A percentile compares a stretch with the other conserved stretches of the same genome.
Conservation (phyloP, 2,797 vertebrate species). For the Epinephelus awoara region DNA sequence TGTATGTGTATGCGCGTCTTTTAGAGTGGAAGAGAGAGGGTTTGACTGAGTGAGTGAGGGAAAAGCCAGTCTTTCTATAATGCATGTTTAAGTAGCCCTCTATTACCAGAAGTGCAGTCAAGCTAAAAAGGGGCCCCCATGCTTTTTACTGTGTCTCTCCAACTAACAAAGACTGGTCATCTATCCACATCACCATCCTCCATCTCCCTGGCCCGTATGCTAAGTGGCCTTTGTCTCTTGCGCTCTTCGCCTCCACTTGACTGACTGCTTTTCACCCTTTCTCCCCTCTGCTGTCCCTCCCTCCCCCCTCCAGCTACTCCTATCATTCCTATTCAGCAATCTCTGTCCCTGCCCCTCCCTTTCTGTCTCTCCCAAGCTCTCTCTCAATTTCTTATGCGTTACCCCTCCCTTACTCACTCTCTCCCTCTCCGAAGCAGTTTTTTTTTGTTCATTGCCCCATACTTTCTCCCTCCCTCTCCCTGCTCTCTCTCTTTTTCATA, state of each 20-base stretch:
- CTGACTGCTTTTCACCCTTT: conserved; percentile 85
- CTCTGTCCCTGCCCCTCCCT: conserved; percentile 75
- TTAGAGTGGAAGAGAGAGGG: conserved; percentile 76
- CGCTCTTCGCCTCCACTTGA: conserved; percentile 85
- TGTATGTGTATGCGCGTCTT: conserved; percentile 71
- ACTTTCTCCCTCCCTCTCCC: conserved; percentile 76
- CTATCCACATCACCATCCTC: conserved; percentile 87
- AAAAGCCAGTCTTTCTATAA: conserved; percentile 86
- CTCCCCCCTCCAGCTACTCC: conserved; percentile 70
- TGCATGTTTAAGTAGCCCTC: conserved; percentile 87
- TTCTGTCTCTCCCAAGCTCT: conserved; percentile 69
- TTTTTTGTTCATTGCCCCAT: conserved; percentile 81
- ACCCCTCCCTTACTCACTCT: conserved; percentile 73
- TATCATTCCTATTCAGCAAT: conserved; percentile 81
- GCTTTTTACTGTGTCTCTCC: conserved; percentile 86
- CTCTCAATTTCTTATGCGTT: conserved; percentile 79
- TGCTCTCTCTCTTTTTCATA: conserved; percentile 78
- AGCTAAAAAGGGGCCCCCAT: conserved; percentile 84
- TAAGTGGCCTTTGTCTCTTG: conserved; percentile 87
- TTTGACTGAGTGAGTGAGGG: conserved; percentile 83
- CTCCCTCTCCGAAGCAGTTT: conserved; percentile 68
- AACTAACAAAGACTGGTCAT: conserved; percentile 88
- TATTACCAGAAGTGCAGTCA: conserved; percentile 87
- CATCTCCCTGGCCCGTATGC: conserved; percentile 85
- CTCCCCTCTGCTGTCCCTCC: conserved; percentile 76